phyloP scores from a whole-genome alignment of 2,113 vertebrate species.

The Phrynocephalus versicolor region DNA sequence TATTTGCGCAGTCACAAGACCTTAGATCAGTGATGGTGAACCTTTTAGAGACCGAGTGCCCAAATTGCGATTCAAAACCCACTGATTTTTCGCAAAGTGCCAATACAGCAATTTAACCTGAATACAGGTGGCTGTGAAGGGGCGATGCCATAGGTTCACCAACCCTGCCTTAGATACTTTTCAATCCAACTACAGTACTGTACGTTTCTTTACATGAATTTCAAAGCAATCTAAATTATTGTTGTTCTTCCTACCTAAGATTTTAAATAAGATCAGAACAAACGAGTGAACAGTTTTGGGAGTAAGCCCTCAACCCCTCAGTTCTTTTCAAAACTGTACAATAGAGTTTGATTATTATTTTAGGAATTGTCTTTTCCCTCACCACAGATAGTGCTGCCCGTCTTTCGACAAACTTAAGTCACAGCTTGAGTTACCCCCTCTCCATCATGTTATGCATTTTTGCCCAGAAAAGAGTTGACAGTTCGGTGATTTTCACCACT shows the following conservation, averaged over 20 bases:
- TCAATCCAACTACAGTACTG: neutral
- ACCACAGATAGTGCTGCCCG: neutral
- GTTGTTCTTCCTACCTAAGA: neutral
- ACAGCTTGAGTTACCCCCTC: neutral
- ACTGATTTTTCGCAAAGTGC: no score
- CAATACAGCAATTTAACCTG: no score
- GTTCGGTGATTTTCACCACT: slow-evolving; percentile 28
- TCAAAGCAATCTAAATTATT: neutral
- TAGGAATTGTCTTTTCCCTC: neutral
- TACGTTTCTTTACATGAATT: neutral
- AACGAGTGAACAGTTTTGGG: neutral
- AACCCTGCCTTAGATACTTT: no score
- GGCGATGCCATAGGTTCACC: no score
- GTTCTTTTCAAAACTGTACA: neutral
- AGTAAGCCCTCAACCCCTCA: neutral
- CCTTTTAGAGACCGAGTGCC: no score
- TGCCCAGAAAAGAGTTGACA: slow-evolving; percentile 17
- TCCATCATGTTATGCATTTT: neutral
- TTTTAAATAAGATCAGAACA: neutral
- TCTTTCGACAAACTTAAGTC: neutral
- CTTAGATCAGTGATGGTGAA: no score
- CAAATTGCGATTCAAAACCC: no score
- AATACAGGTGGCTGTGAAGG: no score
- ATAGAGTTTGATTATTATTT: neutral
- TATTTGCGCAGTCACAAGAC: neutral